Evolutionary conservation across 2,113 vertebrate species (phyloP).

Genomic region (Atherinomorus stipes): DNA sequence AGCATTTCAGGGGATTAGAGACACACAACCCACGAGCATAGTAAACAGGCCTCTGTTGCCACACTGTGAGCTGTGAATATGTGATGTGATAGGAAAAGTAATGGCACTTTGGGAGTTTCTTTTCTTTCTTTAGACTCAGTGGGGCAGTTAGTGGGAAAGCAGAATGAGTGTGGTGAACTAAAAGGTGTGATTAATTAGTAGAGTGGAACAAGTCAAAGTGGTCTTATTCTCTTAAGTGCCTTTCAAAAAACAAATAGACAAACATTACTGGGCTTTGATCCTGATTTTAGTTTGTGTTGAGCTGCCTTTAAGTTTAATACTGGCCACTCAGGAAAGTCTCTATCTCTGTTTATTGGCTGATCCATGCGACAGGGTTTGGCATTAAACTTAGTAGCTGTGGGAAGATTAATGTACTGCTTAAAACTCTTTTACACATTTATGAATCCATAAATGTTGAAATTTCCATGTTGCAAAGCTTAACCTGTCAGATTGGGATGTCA

Average conservation of each 20-base stretch:
- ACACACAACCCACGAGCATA: slow-evolving; percentile 57
- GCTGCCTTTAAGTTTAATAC: slow-evolving; percentile 35
- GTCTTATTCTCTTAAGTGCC: slow-evolving; percentile 38
- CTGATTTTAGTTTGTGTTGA: slow-evolving; percentile 46
- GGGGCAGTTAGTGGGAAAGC: not conserved
- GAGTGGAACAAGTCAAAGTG: slow-evolving; percentile 52
- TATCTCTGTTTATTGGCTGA: slow-evolving; percentile 25
- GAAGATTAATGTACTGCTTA: slow-evolving; percentile 4
- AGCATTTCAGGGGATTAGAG: slow-evolving; percentile 70
- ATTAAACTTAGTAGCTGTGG: slow-evolving; percentile 5
- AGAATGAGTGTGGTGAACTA: slow-evolving; percentile 41
- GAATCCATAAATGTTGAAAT: slow-evolving; percentile 30
- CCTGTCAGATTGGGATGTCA: slow-evolving; percentile 34
- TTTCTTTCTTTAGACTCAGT: slow-evolving; percentile 22
- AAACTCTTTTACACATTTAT: slow-evolving; percentile 38
- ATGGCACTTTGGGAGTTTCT: slow-evolving; percentile 22
- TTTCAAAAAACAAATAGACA: slow-evolving; percentile 34
- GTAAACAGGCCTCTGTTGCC: slow-evolving; percentile 59
- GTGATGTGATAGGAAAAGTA: slow-evolving; percentile 55
- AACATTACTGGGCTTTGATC: slow-evolving; percentile 58
- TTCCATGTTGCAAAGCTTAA: slow-evolving; percentile 34
- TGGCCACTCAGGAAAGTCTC: slow-evolving; percentile 45
- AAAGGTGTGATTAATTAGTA: slow-evolving; percentile 64
- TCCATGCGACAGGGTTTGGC: slow-evolving; percentile 33
- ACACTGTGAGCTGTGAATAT: slow-evolving; percentile 62